These are phyloP conservation scores for Chouioia cunea DNA, from an alignment of 2,888 invertebrate species.

Conservation along the genomic window DNA sequence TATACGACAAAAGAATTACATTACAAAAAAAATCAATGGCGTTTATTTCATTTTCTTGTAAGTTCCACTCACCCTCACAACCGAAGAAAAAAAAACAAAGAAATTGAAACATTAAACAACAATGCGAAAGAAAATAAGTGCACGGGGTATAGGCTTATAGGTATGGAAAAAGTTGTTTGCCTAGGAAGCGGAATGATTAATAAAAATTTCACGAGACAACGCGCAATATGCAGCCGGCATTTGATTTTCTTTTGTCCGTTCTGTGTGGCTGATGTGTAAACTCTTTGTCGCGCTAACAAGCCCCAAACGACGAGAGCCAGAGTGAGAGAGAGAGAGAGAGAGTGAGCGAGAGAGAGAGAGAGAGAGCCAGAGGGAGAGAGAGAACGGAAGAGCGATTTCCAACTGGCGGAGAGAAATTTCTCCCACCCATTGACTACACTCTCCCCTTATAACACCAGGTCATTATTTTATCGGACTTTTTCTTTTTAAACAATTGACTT, in stretches of 20 bases:
- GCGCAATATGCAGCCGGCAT: constrained; percentile 30
- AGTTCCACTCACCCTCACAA: neutral
- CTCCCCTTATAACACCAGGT: no score
- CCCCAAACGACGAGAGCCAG: constrained; percentile 3
- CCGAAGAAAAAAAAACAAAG: constrained; percentile 2
- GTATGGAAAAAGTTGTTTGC: neutral
- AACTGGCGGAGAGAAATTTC: no score
- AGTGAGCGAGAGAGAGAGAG: constrained; percentile 29
- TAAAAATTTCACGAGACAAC: constrained; percentile 43
- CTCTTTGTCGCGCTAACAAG: constrained; percentile 41
- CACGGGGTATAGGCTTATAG: neutral
- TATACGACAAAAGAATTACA: no score
- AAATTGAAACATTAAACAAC: neutral
- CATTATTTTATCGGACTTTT: no score
- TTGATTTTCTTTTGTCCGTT: constrained; percentile 38
- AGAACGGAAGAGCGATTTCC: neutral
- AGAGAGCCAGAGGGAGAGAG: constrained; percentile 25
- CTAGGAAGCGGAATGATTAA: constrained; percentile 35
- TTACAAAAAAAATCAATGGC: no score
- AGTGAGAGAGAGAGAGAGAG: constrained; percentile 35
- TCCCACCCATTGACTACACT: no score
- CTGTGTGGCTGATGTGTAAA: neutral
- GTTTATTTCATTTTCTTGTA: constrained; percentile 1
- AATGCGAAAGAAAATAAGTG: neutral
- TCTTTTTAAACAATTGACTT: no score